These are phyloP conservation scores for Hydroisotoma schaefferi DNA, from an alignment of 2,888 invertebrate species.

Conservation along the genomic window DNA sequence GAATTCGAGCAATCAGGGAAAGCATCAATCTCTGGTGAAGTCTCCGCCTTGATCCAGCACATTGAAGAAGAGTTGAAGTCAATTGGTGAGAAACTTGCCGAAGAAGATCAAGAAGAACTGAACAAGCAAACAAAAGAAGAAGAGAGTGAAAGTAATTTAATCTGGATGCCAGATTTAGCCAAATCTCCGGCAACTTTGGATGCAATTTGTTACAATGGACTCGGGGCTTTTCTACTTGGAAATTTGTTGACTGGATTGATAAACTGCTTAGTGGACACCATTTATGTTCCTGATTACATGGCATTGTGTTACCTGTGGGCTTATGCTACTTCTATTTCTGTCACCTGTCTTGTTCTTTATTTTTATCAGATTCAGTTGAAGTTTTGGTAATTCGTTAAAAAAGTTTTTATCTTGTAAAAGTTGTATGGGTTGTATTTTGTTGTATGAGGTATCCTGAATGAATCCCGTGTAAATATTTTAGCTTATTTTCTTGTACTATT, in stretches of 20 bases:
- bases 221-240: constrained; percentile 75
- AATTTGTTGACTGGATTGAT: constrained; percentile 81
- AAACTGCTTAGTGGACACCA: constrained; percentile 68
- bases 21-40: constrained; percentile 15
- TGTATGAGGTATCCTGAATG: too few species aligned
- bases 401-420: too few species aligned
- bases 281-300: constrained; percentile 52
- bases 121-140: constrained; percentile 1
- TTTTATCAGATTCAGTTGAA: constrained; percentile 56
- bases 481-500: too few species aligned
- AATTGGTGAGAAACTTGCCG: constrained; percentile 31
- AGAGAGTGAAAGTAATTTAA: constrained; percentile 19
- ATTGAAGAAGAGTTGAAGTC: constrained; percentile 39
- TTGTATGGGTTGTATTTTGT: too few species aligned
- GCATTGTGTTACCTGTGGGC: constrained; percentile 35
- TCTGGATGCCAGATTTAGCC: constrained; percentile 41
- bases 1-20: constrained; percentile 18
- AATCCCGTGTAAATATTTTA: too few species aligned
- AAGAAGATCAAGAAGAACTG: constrained; percentile 14
- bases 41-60: constrained; percentile 5
- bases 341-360: constrained; percentile 53
- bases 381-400: constrained; percentile 52
- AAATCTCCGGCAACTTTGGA: constrained; percentile 60
- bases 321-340: constrained; percentile 50
- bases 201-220: constrained; percentile 74